These are phyloP conservation scores for Ramphastos sulfuratus DNA, from an alignment of 2,113 vertebrate genomes.

Conservation along the genomic window DNA sequence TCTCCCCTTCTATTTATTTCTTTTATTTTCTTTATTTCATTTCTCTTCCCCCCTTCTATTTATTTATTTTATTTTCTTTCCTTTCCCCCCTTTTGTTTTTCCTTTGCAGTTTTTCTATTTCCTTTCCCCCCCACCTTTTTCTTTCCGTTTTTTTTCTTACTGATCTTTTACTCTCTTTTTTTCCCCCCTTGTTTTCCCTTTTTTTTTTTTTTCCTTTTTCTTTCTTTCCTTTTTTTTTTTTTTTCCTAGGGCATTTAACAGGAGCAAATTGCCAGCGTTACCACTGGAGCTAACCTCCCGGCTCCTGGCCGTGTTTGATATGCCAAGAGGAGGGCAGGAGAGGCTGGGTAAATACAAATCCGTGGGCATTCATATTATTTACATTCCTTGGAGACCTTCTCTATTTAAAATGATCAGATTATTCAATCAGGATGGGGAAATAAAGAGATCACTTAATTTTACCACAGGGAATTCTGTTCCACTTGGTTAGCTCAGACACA, in stretches of 20 bases:
- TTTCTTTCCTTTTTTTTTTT: neutral
- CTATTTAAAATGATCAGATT: slow-evolving; percentile 85
- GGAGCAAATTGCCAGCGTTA: slow-evolving; percentile 77
- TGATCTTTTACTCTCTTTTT: no score
- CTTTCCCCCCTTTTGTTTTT: no score
- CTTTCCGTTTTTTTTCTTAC: no score
- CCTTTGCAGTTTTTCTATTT: no score
- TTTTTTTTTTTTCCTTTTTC: neutral
- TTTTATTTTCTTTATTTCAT: no score
- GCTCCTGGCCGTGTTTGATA: slow-evolving; percentile 80
- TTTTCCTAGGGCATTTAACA: slow-evolving; percentile 71
- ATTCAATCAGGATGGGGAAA: slow-evolving; percentile 87
- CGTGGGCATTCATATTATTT: slow-evolving; percentile 95
- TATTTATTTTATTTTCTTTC: no score
- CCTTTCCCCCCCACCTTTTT: no score
- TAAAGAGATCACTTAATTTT: slow-evolving; percentile 89
- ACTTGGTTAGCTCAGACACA: slow-evolving; percentile 81
- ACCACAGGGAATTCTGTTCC: slow-evolving; percentile 87
- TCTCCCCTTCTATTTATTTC: neutral
- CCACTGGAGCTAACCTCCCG: slow-evolving; percentile 76
- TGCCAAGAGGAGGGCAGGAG: slow-evolving; percentile 83
- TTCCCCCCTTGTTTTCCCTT: no score
- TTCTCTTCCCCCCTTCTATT: no score
- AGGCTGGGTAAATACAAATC: slow-evolving; percentile 90
- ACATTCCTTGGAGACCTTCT: slow-evolving; percentile 84